Base-by-base conservation (phyloP, 2,888 invertebrate genomes). In the Podotricha telesiphe region DNA sequence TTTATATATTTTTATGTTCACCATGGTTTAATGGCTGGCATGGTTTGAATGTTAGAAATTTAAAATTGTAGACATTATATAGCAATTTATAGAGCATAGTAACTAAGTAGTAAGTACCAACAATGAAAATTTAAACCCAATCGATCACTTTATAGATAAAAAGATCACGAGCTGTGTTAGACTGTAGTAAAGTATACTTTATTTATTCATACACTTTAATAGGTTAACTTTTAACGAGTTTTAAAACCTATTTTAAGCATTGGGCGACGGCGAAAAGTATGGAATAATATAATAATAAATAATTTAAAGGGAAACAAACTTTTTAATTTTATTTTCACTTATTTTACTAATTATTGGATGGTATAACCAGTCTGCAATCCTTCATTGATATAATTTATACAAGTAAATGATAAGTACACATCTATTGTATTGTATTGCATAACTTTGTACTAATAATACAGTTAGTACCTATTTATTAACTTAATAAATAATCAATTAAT, bases 81-180 rank as follows among this genome's bases (percentile, higher is more conserved):
- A n/a, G n/a, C 28, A 28, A 28, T 28, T 28, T 28, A 28, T 28
- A 28, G 3, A 28, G 2, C 6, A 28, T 28, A 28, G 28, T 28
- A 28, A 6, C 28, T 28, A 6, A 28, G 28, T 28, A n/a, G 28
- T 28, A n/a, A n/a, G n/a, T n/a, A n/a, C n/a, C n/a, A n/a, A 28
- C 13, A 51, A 20, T 50, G 7, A 6, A 13, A 20, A 50, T 13
- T 20, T 19, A 4, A 34, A 3, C 13, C 28, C 7, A 19, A 45
- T n/a, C 10, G 28, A 28, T 55, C 48, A 47, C 42, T 53, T 22
- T 40, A 56, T 56, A 37, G 42, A 48, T 53, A 63, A 56, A 63
- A 55, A 47, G 2, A 42, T n/a, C 42, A 59, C 42, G 58, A 59
- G 2, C 22, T n/a, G 58, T 58, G 58, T 15, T 42, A 50, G 13